These are phyloP conservation scores for Geophilus truncorum DNA, from an alignment of 2,888 invertebrate genomes.

Conservation along the genomic window DNA sequence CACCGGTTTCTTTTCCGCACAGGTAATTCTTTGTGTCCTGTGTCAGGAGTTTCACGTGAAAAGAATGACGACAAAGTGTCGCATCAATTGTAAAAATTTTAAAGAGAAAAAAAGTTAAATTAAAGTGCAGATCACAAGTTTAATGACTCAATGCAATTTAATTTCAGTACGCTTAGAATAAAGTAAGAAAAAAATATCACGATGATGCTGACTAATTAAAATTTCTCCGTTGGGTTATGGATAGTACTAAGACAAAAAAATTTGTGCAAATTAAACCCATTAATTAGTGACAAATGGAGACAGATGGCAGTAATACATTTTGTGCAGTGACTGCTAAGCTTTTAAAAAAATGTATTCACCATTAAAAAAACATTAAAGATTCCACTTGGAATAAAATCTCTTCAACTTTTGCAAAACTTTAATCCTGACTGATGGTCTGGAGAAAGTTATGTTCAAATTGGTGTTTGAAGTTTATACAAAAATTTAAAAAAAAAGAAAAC, in stretches of 20 bases:
- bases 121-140: background rate
- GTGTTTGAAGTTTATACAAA: no score
- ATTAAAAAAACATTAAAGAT: slow-evolving; percentile 1
- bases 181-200: background rate
- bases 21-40: background rate
- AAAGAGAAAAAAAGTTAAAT: background rate
- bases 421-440: background rate
- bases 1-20: background rate
- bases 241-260: background rate
- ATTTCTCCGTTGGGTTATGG: background rate
- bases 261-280: slow-evolving; percentile 1
- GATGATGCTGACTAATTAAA: background rate
- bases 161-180: background rate
- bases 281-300: slow-evolving; percentile 16
- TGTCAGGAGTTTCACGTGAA: background rate
- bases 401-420: background rate
- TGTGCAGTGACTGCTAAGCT: background rate
- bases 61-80: no score
- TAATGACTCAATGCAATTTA: background rate
- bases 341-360: background rate
- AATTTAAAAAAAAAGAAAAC: no score
- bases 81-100: background rate
- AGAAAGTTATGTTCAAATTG: background rate
- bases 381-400: background rate
- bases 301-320: slow-evolving; percentile 11